Evolutionary conservation across 2,113 vertebrate species (phyloP).

Genomic region (Colistium nudipinnis): DNA sequence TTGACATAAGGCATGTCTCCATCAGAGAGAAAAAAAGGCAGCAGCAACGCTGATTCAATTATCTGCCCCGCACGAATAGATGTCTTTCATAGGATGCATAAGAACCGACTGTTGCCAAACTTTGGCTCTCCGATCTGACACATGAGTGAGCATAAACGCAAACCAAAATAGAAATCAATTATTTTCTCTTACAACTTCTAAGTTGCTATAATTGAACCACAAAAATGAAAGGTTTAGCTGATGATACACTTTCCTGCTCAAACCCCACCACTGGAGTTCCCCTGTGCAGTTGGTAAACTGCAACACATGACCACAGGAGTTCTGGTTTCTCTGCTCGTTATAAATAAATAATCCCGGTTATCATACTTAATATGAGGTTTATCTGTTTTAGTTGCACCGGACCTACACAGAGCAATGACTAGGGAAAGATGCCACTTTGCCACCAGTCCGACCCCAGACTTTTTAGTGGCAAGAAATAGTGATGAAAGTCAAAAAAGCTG

Average conservation of each 20-base stretch:
- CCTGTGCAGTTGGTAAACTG: background rate
- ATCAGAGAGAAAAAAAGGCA: background rate
- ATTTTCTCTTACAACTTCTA: background rate
- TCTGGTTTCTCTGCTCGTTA: background rate
- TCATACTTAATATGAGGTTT: background rate
- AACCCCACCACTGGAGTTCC: too few species aligned
- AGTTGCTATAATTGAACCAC: background rate
- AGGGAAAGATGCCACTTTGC: constrained; percentile 21
- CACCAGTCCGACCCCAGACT: constrained; percentile 1
- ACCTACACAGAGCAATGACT: background rate
- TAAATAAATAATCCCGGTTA: background rate
- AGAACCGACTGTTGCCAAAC: background rate
- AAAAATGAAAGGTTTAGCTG: background rate
- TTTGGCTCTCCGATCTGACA: too few species aligned
- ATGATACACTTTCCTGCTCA: background rate
- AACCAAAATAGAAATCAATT: background rate
- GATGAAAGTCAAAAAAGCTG: constrained; percentile 3
- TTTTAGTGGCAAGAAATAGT: constrained; percentile 19
- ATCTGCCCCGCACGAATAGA: background rate
- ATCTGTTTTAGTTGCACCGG: background rate
- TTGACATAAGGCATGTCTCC: background rate
- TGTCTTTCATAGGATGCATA: background rate
- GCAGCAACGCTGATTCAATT: background rate
- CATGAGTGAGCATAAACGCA: background rate
- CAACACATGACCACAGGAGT: background rate